Evolutionary conservation across 53 echinoderm and acorn worm species (phyloP).

Genomic region (Patiria pectinifera): DNA sequence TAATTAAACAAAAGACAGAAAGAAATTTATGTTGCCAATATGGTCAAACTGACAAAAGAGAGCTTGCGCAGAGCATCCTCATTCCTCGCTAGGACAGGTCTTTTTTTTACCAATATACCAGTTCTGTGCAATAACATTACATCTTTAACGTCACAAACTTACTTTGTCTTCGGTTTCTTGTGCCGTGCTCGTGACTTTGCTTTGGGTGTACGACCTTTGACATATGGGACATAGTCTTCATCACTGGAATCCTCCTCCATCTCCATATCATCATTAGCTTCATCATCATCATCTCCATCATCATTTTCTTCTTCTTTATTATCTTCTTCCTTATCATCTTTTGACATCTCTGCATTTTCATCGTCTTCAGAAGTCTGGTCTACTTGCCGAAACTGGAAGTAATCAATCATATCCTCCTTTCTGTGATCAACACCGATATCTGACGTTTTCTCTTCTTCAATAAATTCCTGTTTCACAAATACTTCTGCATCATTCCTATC

Average conservation of each 20-base stretch:
- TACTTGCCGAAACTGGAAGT: background rate
- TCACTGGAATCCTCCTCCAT: constrained; percentile 32
- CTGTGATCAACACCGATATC: background rate
- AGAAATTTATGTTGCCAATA: no score
- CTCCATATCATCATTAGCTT: constrained; percentile 7
- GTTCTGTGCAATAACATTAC: no score
- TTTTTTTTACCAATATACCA: no score
- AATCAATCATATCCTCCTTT: background rate
- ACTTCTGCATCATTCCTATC: background rate
- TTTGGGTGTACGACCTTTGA: background rate
- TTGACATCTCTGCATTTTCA: constrained; percentile 11
- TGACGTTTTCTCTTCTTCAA: background rate
- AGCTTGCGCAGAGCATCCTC: no score
- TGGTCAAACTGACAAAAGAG: no score
- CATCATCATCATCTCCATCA: constrained; percentile 2
- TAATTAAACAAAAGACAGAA: no score
- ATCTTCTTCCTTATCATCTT: constrained; percentile 24
- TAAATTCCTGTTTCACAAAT: background rate
- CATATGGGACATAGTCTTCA: constrained; percentile 15
- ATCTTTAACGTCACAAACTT: background rate
- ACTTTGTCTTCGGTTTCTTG: background rate
- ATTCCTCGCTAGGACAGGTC: no score
- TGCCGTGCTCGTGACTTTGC: background rate
- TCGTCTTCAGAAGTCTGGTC: background rate
- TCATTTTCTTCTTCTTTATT: constrained; percentile 14